A percentile compares a stretch with the other conserved stretches of the same genome.
These are phyloP conservation scores for Catajapyx aquilonaris DNA, from an alignment of 1,140 invertebrate genomes.

Conservation along the genomic window DNA sequence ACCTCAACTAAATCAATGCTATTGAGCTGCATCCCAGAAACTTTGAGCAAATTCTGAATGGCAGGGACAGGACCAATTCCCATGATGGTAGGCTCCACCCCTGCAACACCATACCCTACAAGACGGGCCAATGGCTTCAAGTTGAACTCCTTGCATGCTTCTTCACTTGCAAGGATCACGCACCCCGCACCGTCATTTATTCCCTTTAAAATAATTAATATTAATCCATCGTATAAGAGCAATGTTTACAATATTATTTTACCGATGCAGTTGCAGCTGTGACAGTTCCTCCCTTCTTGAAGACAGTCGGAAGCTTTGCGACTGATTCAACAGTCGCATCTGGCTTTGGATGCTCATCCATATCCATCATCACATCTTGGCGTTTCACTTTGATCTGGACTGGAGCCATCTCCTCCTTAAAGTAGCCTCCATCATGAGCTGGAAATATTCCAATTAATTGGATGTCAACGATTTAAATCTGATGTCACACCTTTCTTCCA, in stretches of 20 bases:
- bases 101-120: conserved; percentile 49
- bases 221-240: conserved; percentile 8
- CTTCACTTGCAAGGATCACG: conserved; percentile 75
- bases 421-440: conserved; percentile 72
- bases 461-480: background rate
- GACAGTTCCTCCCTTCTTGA: conserved; percentile 89
- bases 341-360: conserved; percentile 88
- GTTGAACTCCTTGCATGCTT: conserved; percentile 56
- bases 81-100: conserved; percentile 64
- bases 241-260: conserved; percentile 14
- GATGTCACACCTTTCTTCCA: conserved; percentile 47
- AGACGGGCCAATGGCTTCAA: conserved; percentile 57
- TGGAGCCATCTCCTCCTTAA: conserved; percentile 77
- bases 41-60: conserved; percentile 55
- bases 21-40: conserved; percentile 47
- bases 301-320: conserved; percentile 64
- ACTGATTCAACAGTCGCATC: conserved; percentile 67
- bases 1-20: conserved; percentile 90
- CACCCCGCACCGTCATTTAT: conserved; percentile 90
- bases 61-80: conserved; percentile 83
- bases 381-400: conserved; percentile 65
- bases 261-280: conserved; percentile 91
- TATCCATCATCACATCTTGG: conserved; percentile 50
- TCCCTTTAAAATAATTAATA: conserved; percentile 34
- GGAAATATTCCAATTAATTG: conserved; percentile 12